Percentiles rank a stretch among this genome's conserved stretches.
Evolutionary conservation across 1,140 invertebrate species (phyloP).

Genomic region (Colletes gigas): DNA sequence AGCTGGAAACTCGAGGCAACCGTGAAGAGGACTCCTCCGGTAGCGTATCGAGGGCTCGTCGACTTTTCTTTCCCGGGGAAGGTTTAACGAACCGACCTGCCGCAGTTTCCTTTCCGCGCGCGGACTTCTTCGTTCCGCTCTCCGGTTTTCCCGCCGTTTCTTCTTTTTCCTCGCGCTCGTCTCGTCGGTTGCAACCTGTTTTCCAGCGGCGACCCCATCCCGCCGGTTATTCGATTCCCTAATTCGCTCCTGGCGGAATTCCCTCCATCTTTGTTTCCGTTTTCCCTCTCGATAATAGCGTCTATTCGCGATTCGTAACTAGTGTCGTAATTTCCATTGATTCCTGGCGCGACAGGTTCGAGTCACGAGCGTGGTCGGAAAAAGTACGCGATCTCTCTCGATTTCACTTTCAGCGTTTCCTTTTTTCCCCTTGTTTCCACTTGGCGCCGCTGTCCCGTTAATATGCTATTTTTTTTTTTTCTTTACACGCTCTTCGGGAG

Average conservation of each 20-base stretch:
- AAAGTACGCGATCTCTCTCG: slow-evolving; percentile 3
- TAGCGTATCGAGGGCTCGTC: slow-evolving; percentile 4
- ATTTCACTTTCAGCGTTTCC: slow-evolving; percentile 15
- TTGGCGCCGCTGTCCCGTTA: slow-evolving; percentile 3
- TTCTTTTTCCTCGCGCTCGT: slow-evolving; percentile 41
- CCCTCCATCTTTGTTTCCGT: too few relatives aligned
- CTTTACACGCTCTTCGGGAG: too few relatives aligned
- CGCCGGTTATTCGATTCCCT: slow-evolving; percentile 55
- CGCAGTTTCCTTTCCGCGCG: slow-evolving; percentile 46
- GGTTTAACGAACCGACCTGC: slow-evolving; percentile 65
- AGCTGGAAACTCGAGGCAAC: not conserved
- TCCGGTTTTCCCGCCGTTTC: slow-evolving; percentile 8
- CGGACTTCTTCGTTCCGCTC: slow-evolving; percentile 27
- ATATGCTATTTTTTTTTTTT: slow-evolving; percentile 28
- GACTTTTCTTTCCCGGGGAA: slow-evolving; percentile 45
- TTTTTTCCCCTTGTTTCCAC: slow-evolving; percentile 13
- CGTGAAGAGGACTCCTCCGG: not conserved
- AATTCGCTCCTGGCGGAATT: slow-evolving; percentile 31
- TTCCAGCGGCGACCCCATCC: slow-evolving; percentile 32
- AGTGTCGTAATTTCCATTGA: slow-evolving; percentile 49
- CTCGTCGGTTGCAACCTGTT: slow-evolving; percentile 17
- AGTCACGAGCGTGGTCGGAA: not conserved
- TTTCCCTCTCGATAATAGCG: not conserved
- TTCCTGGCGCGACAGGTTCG: too few relatives aligned
- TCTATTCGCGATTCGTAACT: slow-evolving; percentile 20